Evolutionary conservation across 2,888 invertebrate species (phyloP), one percentile per base, ranked within the genome.

Genomic region (Amblyjoppa proteus): DNA sequence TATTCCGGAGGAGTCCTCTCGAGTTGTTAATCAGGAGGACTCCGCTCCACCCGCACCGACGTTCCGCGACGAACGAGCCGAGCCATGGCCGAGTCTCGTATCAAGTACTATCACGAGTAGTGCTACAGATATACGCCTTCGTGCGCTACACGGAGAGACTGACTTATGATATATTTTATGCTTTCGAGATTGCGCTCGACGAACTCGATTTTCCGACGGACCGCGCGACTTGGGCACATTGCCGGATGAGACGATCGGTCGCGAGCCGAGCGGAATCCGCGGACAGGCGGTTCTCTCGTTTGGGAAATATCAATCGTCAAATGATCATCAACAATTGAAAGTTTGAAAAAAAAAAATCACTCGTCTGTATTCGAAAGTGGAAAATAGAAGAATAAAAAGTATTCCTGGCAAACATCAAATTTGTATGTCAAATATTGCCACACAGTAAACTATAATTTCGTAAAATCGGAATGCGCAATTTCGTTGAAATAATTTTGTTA

Each of bases 1-100:
- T 69, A 75, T 75, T 58, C 45, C 49, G 28, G 73, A 49, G 58
- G 69, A 69, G 61, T 79, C 61, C 71, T 56, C 84, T 75, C 58
- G 71, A 84, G 66, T 71, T 84, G 71, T 84, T 80, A 84, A 80
- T 76, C 76, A 80, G 66, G 51, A 38, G 38, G 38, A 71, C 49
- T 53, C 51, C 41, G 34, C 16, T 13, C 45, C n/a, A 53, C 61
- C 64, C 69, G 45, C 16, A 13, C 49, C 28, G 58, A 34, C 28
- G 64, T 13, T 11, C 64, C 38, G 61, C 64, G 51, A 74, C 16
- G 58, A 73, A 66, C 16, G 53, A 41, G 56, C 56, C 34, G 73
- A 74, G 38, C 13, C 25, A 58, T 11, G 25, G 58, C 13, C 58
- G 70, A 51, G 70, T 70, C 13, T 64, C 34, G 49, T 16, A 75